Percentiles rank a stretch among this genome's conserved stretches.
These are phyloP conservation scores for Galeopterus variegatus DNA, from an alignment of 2,113 vertebrate genomes.

Conservation along the genomic window DNA sequence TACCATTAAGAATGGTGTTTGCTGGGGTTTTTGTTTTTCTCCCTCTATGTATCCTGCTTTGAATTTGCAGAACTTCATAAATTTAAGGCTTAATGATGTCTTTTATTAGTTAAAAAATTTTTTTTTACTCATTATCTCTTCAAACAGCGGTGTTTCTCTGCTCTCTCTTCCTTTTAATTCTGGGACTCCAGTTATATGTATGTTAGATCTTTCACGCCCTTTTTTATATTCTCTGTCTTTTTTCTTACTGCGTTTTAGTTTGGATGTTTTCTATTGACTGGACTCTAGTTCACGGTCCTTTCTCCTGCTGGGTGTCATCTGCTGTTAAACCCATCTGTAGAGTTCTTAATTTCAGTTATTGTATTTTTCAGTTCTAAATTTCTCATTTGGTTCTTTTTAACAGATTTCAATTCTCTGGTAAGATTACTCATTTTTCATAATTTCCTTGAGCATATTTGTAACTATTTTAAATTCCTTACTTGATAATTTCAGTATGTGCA, in stretches of 20 bases:
- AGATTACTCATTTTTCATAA: background rate
- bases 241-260: background rate
- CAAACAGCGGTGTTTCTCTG: rapidly evolving
- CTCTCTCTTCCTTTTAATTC: rapidly evolving
- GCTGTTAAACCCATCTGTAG: background rate
- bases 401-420: background rate
- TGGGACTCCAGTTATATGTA: no score
- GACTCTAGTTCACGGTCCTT: background rate
- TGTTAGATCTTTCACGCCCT: no score
- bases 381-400: background rate
- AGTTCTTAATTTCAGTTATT: background rate
- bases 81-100: background rate
- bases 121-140: no score
- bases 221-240: background rate
- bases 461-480: background rate
- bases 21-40: background rate
- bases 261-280: no score
- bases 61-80: background rate
- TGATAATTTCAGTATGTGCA: background rate
- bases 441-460: background rate
- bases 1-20: rapidly evolving
- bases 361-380: background rate
- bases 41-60: no score
- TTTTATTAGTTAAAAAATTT: background rate
- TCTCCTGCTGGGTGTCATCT: background rate